Evolutionary conservation across 1,140 invertebrate species (phyloP).

Genomic region (Choristoneura fumiferana): DNA sequence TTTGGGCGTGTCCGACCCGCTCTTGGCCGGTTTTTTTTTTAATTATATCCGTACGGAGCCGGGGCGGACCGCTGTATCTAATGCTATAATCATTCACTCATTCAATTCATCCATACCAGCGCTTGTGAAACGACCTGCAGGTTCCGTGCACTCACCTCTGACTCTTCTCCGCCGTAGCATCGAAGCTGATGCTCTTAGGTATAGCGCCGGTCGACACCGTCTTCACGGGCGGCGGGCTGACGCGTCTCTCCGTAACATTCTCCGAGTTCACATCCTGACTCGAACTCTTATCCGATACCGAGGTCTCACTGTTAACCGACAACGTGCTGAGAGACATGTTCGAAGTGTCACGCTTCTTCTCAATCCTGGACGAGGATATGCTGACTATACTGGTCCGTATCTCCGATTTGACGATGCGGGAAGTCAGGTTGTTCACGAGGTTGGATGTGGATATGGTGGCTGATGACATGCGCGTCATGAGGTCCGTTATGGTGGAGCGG

Average conservation of each 20-base stretch:
- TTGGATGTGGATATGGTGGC: slow-evolving; percentile 57
- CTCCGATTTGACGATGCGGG: slow-evolving; percentile 58
- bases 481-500: slow-evolving; percentile 50
- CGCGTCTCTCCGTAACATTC: slow-evolving; percentile 67
- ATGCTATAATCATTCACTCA: no score
- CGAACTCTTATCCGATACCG: slow-evolving; percentile 68
- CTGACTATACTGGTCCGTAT: slow-evolving; percentile 71
- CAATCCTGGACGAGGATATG: slow-evolving; percentile 66
- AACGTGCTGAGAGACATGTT: slow-evolving; percentile 70
- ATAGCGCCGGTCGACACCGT: slow-evolving; percentile 88
- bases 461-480: slow-evolving; percentile 63
- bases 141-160: no score
- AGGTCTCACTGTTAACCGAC: slow-evolving; percentile 72
- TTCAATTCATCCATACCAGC: no score
- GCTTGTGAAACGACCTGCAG: no score
- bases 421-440: slow-evolving; percentile 56
- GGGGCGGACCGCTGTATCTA: no score
- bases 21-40: no score
- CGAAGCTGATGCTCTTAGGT: slow-evolving; percentile 95
- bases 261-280: slow-evolving; percentile 75
- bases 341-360: slow-evolving; percentile 58
- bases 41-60: no score
- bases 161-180: slow-evolving; percentile 91
- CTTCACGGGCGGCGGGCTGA: slow-evolving; percentile 76
- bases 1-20: no score